phyloP scores from a whole-genome alignment of 2,113 vertebrate genomes.

The Ginglymostoma cirratum region DNA sequence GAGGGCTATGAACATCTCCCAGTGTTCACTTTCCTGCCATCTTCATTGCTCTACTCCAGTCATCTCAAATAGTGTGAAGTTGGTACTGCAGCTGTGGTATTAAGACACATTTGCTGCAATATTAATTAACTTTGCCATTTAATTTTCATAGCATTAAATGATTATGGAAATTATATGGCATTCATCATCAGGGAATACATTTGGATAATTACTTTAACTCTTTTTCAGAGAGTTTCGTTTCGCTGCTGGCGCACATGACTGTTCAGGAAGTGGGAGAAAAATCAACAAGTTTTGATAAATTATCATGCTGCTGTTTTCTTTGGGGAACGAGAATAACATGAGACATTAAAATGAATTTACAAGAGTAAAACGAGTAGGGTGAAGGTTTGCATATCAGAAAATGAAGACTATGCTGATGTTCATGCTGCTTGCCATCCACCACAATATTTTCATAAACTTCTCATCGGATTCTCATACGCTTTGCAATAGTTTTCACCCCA shows the following conservation, averaged over 20 bases:
- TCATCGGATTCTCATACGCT: background rate
- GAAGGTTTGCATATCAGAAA: background rate
- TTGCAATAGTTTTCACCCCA: background rate
- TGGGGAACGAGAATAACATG: background rate
- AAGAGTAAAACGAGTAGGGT: background rate
- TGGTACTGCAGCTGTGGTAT: background rate
- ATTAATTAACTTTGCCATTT: conserved; percentile 26
- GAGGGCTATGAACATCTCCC: background rate
- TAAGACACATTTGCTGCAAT: conserved; percentile 8
- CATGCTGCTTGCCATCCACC: background rate
- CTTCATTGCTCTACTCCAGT: background rate
- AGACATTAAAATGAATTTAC: background rate
- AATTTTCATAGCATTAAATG: conserved; percentile 21
- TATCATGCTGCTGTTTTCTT: background rate
- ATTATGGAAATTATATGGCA: conserved; percentile 18
- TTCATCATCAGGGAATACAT: background rate
- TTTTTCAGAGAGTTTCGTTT: background rate
- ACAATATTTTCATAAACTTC: background rate
- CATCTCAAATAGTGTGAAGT: background rate
- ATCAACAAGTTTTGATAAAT: background rate
- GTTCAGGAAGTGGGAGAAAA: background rate
- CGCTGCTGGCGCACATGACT: background rate
- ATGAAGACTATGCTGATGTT: background rate
- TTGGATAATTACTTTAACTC: conserved; percentile 28
- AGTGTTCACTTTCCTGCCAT: background rate